These are phyloP conservation scores for Spermophilus dauricus DNA, from an alignment of 2,113 vertebrate species.

Conservation along the genomic window DNA sequence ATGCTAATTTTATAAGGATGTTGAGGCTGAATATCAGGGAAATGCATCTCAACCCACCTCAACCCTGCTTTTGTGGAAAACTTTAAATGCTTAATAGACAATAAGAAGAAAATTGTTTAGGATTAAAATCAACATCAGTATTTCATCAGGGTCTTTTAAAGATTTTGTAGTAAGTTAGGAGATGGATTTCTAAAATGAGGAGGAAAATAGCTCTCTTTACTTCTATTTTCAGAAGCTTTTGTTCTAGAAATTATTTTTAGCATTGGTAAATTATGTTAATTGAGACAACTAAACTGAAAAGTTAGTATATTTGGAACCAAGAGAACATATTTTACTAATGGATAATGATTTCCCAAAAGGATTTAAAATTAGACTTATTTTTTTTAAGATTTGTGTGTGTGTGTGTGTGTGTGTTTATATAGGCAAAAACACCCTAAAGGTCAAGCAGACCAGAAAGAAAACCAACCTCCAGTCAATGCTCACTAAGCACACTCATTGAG, in stretches of 20 bases:
- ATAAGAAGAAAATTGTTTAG: background rate
- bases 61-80: background rate
- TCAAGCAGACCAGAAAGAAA: background rate
- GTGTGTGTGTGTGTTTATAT: background rate
- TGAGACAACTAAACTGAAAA: conserved; percentile 73
- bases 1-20: background rate
- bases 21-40: background rate
- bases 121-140: background rate
- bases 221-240: conserved; percentile 79
- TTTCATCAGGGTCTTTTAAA: conserved; percentile 30
- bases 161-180: conserved; percentile 40
- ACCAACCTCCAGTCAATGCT: background rate
- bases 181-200: conserved; percentile 49
- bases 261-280: conserved; percentile 78
- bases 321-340: conserved; percentile 59
- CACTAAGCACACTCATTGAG: background rate
- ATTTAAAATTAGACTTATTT: conserved; percentile 72
- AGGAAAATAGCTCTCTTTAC: conserved; percentile 12
- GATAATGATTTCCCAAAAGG: conserved; percentile 50
- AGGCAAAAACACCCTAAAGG: background rate
- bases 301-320: conserved; percentile 66
- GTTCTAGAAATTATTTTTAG: conserved; percentile 82
- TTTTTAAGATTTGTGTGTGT: background rate
- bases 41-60: background rate
- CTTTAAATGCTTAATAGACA: conserved; percentile 25